phyloP scores from a whole-genome alignment of 2,888 invertebrate genomes.

The Strigamia crassipes region DNA sequence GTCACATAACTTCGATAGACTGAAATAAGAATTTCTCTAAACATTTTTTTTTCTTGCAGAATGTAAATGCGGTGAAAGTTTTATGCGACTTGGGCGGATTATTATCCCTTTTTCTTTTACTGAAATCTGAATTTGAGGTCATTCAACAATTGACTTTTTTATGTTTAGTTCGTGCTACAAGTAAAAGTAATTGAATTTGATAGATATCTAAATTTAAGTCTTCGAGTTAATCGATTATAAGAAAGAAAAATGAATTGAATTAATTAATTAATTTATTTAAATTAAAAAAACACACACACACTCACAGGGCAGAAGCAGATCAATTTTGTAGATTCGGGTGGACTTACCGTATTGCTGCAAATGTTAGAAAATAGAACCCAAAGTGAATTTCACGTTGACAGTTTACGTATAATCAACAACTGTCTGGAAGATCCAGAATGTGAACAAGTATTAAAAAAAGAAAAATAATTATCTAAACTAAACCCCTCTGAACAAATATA shows the following conservation, averaged over 20 bases:
- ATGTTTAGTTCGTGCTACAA: background rate
- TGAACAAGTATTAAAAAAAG: background rate
- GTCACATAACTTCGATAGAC: background rate
- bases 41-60: background rate
- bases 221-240: background rate
- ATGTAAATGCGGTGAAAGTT: background rate
- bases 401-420: background rate
- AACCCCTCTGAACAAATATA: background rate
- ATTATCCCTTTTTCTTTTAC: background rate
- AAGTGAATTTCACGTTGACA: background rate
- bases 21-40: background rate
- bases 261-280: too few species aligned
- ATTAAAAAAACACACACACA: too few species aligned
- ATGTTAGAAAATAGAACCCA: background rate
- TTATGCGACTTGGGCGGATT: background rate
- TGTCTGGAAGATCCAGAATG: slow-evolving; percentile 33
- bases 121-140: slow-evolving; percentile 19
- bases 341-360: background rate
- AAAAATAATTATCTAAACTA: background rate
- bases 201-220: too few species aligned
- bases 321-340: background rate
- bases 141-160: slow-evolving; percentile 1
- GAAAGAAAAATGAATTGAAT: background rate
- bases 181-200: background rate
- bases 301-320: background rate